These are phyloP conservation scores for Tetramorium simillimum DNA, from an alignment of 1,140 invertebrate genomes.

Conservation along the genomic window DNA sequence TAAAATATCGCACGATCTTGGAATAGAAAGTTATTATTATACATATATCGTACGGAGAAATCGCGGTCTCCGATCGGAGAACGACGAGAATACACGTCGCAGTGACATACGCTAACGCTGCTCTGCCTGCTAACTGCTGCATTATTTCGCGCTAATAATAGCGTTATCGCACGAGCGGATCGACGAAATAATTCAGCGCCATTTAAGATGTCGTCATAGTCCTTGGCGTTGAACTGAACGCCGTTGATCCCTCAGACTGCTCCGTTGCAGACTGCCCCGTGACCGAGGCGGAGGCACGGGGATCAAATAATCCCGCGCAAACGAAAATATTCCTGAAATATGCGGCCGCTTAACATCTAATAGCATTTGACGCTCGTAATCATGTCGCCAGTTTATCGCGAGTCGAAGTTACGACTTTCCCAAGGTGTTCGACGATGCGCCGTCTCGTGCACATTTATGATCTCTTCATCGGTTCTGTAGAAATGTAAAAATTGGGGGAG, in stretches of 20 bases:
- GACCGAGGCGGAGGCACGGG: background rate
- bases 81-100: background rate
- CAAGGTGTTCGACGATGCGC: constrained; percentile 30
- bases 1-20: constrained; percentile 4
- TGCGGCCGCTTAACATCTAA: background rate
- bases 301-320: background rate
- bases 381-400: constrained; percentile 1
- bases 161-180: constrained; percentile 24
- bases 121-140: background rate
- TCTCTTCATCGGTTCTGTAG: background rate
- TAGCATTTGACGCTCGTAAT: background rate
- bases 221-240: background rate
- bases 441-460: background rate
- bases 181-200: constrained; percentile 22
- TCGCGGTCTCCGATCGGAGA: no score
- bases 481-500: background rate
- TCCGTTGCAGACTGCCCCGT: background rate
- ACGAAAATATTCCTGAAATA: constrained; percentile 7
- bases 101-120: background rate
- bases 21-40: background rate
- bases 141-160: constrained; percentile 32
- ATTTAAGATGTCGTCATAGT: background rate
- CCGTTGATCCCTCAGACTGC: background rate
- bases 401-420: constrained; percentile 11
- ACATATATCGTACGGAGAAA: background rate